Evolutionary conservation across 2,797 vertebrate species (phyloP).

Genomic region (Bryconaethiops microstoma): DNA sequence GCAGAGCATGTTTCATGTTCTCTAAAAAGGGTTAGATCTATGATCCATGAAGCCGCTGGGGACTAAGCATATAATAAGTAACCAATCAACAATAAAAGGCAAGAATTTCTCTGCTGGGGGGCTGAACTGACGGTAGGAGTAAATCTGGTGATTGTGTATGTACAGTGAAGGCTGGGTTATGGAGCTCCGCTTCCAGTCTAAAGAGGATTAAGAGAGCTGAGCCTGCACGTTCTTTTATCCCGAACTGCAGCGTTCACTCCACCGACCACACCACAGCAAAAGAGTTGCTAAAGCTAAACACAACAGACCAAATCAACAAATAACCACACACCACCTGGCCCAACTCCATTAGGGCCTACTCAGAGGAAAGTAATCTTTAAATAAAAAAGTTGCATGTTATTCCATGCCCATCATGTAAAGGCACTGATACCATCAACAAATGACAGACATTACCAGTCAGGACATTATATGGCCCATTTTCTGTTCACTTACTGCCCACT

Average conservation of each 20-base stretch:
- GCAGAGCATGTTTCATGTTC: background rate
- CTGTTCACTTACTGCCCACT: no score
- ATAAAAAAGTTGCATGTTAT: background rate
- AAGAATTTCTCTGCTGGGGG: background rate
- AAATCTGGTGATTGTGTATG: background rate
- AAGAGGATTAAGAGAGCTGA: slow-evolving; percentile 36
- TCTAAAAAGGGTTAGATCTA: background rate
- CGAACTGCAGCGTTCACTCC: slow-evolving; percentile 19
- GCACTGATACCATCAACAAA: background rate
- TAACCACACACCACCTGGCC: background rate
- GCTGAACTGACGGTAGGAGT: background rate
- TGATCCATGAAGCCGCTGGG: background rate
- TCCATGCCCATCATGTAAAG: background rate
- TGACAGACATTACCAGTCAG: background rate
- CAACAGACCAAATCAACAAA: background rate
- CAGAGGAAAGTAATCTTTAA: background rate
- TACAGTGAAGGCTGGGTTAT: slow-evolving; percentile 14
- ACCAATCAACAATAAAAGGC: slow-evolving; percentile 3
- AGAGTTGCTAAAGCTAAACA: slow-evolving; percentile 18
- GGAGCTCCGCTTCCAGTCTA: slow-evolving; percentile 5
- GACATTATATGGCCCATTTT: background rate
- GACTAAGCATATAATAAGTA: background rate
- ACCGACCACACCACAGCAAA: slow-evolving; percentile 21
- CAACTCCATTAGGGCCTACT: background rate
- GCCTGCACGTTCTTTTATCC: slow-evolving; percentile 5